These are phyloP conservation scores for Heterodera filipjevi DNA, from an alignment of 2,888 invertebrate species.

Conservation along the genomic window DNA sequence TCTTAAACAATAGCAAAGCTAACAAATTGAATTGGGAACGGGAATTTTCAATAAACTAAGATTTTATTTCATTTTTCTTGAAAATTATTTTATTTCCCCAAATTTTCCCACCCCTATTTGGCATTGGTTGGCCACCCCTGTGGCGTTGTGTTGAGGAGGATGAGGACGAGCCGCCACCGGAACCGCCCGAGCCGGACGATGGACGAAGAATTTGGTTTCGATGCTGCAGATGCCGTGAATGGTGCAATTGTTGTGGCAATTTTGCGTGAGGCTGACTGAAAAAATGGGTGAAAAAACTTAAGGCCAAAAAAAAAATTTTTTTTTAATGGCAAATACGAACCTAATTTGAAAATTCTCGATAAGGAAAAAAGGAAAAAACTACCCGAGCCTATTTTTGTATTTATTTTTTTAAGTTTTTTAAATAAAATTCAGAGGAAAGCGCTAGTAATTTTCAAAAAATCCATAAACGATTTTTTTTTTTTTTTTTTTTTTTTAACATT, in stretches of 20 bases:
- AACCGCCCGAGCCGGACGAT: neutral
- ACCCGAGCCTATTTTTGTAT: too few species aligned
- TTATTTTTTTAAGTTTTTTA: too few species aligned
- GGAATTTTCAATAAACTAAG: too few species aligned
- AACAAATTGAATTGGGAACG: too few species aligned
- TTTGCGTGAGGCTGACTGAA: neutral
- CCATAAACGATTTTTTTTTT: too few species aligned
- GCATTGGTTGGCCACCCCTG: neutral
- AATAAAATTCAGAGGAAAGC: too few species aligned
- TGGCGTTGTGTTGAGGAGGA: neutral
- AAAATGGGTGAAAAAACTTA: neutral
- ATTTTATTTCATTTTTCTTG: too few species aligned
- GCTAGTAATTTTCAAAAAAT: too few species aligned
- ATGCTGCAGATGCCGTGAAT: neutral
- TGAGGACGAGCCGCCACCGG: slow-evolving; percentile 5
- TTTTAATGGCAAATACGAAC: neutral
- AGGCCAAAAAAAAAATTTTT: neutral
- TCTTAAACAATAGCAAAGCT: too few species aligned
- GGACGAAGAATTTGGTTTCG: neutral
- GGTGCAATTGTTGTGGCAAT: neutral
- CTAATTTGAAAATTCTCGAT: too few species aligned
- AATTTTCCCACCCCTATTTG: neutral
- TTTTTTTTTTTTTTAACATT: neutral
- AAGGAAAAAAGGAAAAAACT: too few species aligned
- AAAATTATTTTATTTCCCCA: neutral